phyloP scores from a whole-genome alignment of 2,113 vertebrate genomes.

The Podarcis cretensis region DNA sequence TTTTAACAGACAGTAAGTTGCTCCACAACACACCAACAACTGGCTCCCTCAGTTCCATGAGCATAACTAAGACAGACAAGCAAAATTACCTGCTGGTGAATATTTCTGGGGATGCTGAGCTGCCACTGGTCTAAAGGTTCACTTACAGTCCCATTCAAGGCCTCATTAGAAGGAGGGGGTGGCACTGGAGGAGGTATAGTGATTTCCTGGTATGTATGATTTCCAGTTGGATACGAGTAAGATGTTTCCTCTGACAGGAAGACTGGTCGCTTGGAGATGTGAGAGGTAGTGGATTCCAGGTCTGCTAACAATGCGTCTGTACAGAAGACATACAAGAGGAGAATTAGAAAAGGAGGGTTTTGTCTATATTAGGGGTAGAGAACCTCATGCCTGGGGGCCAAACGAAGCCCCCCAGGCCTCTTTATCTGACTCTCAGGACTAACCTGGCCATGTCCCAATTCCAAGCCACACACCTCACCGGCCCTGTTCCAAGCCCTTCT shows the following conservation, averaged over 20 bases:
- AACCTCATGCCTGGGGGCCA: no score
- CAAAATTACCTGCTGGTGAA: slow-evolving; percentile 83
- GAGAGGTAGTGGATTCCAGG: slow-evolving; percentile 96
- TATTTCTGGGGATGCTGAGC: slow-evolving; percentile 73
- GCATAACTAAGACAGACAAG: neutral
- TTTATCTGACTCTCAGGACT: no score
- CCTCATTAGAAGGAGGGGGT: slow-evolving; percentile 86
- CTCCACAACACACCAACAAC: neutral
- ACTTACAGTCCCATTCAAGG: slow-evolving; percentile 88
- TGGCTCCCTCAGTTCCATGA: neutral
- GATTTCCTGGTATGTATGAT: slow-evolving; percentile 88
- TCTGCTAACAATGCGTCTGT: slow-evolving; percentile 94
- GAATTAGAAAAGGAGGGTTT: neutral
- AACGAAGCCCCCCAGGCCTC: no score
- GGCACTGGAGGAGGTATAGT: slow-evolving; percentile 86
- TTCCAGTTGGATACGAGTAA: slow-evolving; percentile 92
- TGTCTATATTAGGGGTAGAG: no score
- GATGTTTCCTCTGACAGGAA: slow-evolving; percentile 92
- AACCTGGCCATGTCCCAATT: no score
- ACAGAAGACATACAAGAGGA: neutral
- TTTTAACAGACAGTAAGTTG: neutral
- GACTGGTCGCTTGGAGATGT: slow-evolving; percentile 93
- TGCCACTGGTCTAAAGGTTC: slow-evolving; percentile 84
- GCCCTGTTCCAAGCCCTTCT: no score
- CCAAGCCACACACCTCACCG: no score